Evolutionary conservation across 2,888 invertebrate species (phyloP).

Genomic region (Leucophenga montana): DNA sequence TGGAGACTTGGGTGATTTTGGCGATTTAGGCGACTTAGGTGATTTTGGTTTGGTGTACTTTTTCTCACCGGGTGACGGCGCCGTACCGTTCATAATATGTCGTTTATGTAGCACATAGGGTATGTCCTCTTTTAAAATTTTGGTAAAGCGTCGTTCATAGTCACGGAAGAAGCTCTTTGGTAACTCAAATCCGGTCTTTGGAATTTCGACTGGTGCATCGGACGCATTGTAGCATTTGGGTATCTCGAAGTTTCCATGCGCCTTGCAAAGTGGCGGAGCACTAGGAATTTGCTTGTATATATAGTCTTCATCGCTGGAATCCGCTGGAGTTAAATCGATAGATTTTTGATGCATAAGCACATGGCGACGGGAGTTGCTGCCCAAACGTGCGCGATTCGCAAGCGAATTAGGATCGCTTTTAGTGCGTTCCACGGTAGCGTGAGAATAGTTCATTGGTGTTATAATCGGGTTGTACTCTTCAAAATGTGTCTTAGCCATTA

Average conservation of each 20-base stretch:
- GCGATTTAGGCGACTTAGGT: conserved; percentile 79
- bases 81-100: conserved; percentile 89
- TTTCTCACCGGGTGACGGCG: conserved; percentile 75
- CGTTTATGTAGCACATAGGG: conserved; percentile 89
- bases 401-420: conserved; percentile 89
- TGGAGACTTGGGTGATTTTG: conserved; percentile 78
- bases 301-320: conserved; percentile 88
- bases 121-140: conserved; percentile 79
- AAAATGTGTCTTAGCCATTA: conserved; percentile 80
- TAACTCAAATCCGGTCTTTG: conserved; percentile 81
- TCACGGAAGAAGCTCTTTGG: conserved; percentile 83
- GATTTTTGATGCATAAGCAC: conserved; percentile 89
- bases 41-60: conserved; percentile 77
- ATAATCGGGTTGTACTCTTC: conserved; percentile 83
- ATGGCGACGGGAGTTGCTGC: conserved; percentile 83
- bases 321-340: conserved; percentile 87
- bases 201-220: conserved; percentile 74
- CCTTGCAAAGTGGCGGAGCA: conserved; percentile 82
- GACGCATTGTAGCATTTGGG: conserved; percentile 74
- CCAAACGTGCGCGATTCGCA: conserved; percentile 82
- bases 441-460: conserved; percentile 76
- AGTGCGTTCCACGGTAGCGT: conserved; percentile 86
- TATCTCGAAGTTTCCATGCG: conserved; percentile 81
- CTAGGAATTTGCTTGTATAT: conserved; percentile 84
- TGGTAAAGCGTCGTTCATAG: conserved; percentile 76